Percentiles rank a stretch among this genome's conserved stretches.
Evolutionary conservation across 2,113 vertebrate species (phyloP).

Genomic region (Zootoca vivipara): DNA sequence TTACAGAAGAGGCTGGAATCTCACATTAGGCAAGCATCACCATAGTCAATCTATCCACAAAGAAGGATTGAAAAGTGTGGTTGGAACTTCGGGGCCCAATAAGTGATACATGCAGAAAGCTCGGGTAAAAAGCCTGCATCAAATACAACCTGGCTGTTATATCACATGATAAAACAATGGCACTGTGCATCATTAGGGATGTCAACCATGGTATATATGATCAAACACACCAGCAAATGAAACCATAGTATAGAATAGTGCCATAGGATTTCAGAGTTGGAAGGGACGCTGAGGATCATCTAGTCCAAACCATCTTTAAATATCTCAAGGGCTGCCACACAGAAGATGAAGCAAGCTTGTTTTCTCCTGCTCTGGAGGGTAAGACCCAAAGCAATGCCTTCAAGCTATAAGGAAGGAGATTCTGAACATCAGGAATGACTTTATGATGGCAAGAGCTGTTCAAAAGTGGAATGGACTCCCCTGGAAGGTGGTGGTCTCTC

Average conservation of each 20-base stretch:
- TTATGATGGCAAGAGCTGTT: no score
- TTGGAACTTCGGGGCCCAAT: not conserved
- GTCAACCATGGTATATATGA: not conserved
- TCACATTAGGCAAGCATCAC: not conserved
- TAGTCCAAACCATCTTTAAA: not conserved
- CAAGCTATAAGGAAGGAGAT: no score
- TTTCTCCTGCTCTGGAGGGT: no score
- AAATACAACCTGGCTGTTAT: not conserved
- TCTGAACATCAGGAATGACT: no score
- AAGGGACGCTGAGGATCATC: no score
- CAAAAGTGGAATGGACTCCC: no score
- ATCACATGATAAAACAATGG: not conserved
- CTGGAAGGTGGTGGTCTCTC: no score
- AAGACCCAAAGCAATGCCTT: no score
- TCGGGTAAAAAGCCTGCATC: not conserved
- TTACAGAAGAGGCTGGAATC: conserved; percentile 37
- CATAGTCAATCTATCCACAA: not conserved
- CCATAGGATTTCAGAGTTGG: no score
- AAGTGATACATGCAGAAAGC: not conserved
- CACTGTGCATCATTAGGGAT: not conserved
- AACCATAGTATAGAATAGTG: no score
- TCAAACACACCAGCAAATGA: no score
- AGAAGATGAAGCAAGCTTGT: not conserved
- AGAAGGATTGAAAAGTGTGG: not conserved
- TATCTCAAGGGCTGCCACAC: not conserved